Percentiles rank a stretch among this genome's conserved stretches.
phyloP scores from a whole-genome alignment of 2,113 vertebrate species.

The Plecturocebus donacophilus region DNA sequence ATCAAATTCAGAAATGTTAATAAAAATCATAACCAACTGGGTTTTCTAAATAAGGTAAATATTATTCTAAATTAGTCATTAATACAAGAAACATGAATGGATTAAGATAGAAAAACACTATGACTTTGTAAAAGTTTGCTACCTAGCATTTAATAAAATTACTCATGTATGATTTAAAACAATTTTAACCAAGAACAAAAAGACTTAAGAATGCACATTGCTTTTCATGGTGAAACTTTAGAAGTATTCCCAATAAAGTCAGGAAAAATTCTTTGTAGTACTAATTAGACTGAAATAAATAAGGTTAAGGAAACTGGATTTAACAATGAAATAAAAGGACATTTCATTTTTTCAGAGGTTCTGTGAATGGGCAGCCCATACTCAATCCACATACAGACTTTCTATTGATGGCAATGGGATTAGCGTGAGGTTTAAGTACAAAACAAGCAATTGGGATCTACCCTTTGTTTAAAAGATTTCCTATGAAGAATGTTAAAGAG shows the following conservation, averaged over 20 bases:
- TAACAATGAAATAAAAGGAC: conserved; percentile 62
- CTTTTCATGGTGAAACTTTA: conserved; percentile 66
- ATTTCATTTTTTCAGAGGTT: conserved; percentile 67
- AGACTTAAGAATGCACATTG: conserved; percentile 52
- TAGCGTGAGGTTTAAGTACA: conserved; percentile 74
- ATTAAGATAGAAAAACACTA: background rate
- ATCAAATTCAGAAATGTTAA: background rate
- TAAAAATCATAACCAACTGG: background rate
- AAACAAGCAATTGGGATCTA: conserved; percentile 66
- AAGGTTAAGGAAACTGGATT: conserved; percentile 60
- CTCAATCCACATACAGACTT: conserved; percentile 45
- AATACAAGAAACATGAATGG: background rate
- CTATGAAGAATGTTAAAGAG: conserved; percentile 39
- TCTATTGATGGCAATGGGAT: conserved; percentile 72
- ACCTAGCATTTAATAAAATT: conserved; percentile 50
- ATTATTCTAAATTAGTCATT: conserved; percentile 9
- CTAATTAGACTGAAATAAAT: conserved; percentile 72
- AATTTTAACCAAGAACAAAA: conserved; percentile 54
- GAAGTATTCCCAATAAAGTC: conserved; percentile 67
- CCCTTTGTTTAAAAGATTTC: conserved; percentile 74
- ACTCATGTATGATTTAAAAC: conserved; percentile 44
- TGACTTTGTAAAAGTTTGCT: conserved; percentile 1
- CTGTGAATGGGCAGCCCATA: conserved; percentile 58
- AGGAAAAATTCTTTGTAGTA: conserved; percentile 71
- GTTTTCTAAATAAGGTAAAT: conserved; percentile 20